These are phyloP conservation scores for Carlito syrichta DNA, from an alignment of 2,113 vertebrate genomes.

Conservation along the genomic window DNA sequence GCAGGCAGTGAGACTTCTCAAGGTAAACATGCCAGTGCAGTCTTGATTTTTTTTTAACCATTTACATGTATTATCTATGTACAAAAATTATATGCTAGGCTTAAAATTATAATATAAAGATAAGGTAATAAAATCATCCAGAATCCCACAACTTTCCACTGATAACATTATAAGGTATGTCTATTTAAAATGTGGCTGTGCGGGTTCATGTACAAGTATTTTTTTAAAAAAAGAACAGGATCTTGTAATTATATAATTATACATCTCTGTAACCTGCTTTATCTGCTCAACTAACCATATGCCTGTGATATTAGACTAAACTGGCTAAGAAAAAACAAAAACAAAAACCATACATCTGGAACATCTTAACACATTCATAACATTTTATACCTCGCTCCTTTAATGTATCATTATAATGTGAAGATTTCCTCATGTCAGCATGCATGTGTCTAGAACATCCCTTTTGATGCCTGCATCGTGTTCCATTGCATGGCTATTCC, in stretches of 20 bases:
- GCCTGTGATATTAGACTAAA: too few species aligned
- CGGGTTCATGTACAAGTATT: background rate
- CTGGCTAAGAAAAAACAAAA: too few species aligned
- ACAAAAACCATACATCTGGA: background rate
- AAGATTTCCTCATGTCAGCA: too few species aligned
- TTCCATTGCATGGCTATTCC: background rate
- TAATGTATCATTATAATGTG: background rate
- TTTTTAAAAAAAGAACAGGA: background rate
- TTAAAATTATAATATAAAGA: background rate
- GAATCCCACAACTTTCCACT: background rate
- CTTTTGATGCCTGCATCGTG: background rate
- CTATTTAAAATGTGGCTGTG: background rate
- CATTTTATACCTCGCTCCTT: background rate
- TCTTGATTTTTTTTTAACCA: background rate
- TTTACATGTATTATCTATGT: too few species aligned
- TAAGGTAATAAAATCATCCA: background rate
- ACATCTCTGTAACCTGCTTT: background rate
- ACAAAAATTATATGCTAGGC: background rate
- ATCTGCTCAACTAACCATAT: background rate
- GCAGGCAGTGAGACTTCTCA: background rate
- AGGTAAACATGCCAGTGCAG: background rate
- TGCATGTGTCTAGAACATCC: background rate
- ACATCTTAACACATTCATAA: background rate
- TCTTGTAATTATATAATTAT: background rate
- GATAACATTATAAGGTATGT: background rate